A percentile compares a stretch with the other conserved stretches of the same genome.
Evolutionary conservation across 2,888 invertebrate genomes (phyloP).

Genomic region (Chironomus tentans): DNA sequence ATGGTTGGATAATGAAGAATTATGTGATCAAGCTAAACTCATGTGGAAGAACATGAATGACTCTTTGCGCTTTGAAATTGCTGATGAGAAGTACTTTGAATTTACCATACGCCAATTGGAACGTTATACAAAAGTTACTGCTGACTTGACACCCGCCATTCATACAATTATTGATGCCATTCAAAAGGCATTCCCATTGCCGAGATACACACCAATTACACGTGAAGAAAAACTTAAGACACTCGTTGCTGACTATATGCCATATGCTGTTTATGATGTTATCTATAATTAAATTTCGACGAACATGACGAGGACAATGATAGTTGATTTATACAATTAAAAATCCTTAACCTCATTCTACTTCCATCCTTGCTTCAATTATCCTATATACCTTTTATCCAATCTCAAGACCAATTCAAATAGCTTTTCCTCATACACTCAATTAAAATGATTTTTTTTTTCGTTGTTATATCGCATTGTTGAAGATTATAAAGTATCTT

Average conservation of each 20-base stretch:
- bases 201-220: constrained; percentile 75
- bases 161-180: constrained; percentile 68
- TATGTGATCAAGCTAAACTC: constrained; percentile 61
- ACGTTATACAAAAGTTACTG: constrained; percentile 64
- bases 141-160: constrained; percentile 66
- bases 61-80: constrained; percentile 58
- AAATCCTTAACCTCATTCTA: background rate
- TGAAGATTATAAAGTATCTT: no score
- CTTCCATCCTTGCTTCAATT: background rate
- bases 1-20: constrained; percentile 60
- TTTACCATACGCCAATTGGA: constrained; percentile 68
- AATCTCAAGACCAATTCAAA: background rate
- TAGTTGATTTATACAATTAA: background rate
- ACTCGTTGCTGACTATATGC: constrained; percentile 69
- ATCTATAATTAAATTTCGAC: constrained; percentile 44
- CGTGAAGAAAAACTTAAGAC: constrained; percentile 70
- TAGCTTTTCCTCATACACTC: no score
- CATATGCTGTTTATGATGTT: constrained; percentile 70
- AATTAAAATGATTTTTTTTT: no score
- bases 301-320: background rate
- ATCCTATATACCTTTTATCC: background rate
- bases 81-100: constrained; percentile 76
- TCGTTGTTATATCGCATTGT: no score
- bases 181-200: constrained; percentile 70
- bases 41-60: constrained; percentile 74